Conservation (phyloP, 2,797 vertebrate species). For the Hyperoplus immaculatus region DNA sequence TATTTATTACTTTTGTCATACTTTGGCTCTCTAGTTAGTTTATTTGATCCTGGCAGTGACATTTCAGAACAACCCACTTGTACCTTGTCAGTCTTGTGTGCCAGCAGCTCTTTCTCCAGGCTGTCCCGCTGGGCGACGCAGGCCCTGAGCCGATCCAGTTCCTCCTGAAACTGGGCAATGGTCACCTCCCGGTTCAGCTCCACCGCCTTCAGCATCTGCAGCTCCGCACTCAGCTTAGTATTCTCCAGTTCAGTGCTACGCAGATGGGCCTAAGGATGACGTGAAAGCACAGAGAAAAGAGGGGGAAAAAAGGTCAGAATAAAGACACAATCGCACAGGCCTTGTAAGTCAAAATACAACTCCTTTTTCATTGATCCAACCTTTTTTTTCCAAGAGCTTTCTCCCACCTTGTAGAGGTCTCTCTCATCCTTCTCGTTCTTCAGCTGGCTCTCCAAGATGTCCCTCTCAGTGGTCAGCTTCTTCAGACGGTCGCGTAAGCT, state of each 20-base stretch:
- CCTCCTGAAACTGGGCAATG: conserved; percentile 95
- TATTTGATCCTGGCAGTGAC: too few species aligned
- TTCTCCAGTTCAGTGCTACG: conserved; percentile 98
- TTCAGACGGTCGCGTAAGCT: conserved; percentile 94
- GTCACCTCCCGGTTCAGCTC: conserved; percentile 95
- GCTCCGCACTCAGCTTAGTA: conserved; percentile 94
- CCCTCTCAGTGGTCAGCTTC: conserved; percentile 90
- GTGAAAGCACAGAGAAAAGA: neutral
- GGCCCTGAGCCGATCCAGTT: conserved; percentile 89
- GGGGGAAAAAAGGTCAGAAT: neutral
- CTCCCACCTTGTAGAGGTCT: conserved; percentile 94
- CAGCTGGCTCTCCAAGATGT: conserved; percentile 91
- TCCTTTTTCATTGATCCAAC: neutral
- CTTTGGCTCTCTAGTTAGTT: neutral
- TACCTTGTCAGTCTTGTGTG: conserved; percentile 79
- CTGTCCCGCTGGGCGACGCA: conserved; percentile 91
- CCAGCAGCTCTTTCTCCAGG: conserved; percentile 87
- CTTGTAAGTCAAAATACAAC: neutral
- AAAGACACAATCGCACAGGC: neutral
- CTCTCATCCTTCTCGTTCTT: conserved; percentile 97
- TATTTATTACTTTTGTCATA: neutral
- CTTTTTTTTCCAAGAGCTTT: neutral
- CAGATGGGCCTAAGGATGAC: conserved; percentile 88
- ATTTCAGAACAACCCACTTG: neutral
- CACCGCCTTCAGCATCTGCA: conserved; percentile 95